Percentiles rank a stretch among this genome's conserved stretches.
These are phyloP conservation scores for Cyclophora albipunctata DNA, from an alignment of 2,888 invertebrate genomes.

Conservation along the genomic window DNA sequence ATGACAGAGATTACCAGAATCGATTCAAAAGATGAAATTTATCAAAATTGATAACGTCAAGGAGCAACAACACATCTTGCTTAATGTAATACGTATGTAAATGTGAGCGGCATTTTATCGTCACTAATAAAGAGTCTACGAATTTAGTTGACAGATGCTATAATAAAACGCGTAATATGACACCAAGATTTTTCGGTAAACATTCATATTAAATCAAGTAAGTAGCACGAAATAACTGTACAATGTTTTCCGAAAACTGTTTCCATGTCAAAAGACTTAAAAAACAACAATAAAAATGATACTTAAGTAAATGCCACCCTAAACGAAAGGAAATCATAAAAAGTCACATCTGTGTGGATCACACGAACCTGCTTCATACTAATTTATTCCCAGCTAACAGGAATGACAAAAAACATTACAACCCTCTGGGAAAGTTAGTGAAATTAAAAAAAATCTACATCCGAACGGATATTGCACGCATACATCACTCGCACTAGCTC, in stretches of 20 bases:
- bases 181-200: constrained; percentile 19
- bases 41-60: constrained; percentile 7
- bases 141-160: constrained; percentile 31
- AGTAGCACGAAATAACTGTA: not conserved
- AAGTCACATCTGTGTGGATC: constrained; percentile 50
- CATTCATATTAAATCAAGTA: constrained; percentile 2
- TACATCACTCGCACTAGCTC: constrained; percentile 36
- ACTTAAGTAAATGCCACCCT: not conserved
- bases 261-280: too few relatives aligned
- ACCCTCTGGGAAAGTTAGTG: constrained; percentile 45
- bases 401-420: constrained; percentile 44
- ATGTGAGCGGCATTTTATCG: constrained; percentile 34
- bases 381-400: constrained; percentile 51
- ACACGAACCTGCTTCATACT: constrained; percentile 30
- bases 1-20: too few relatives aligned
- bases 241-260: too few relatives aligned
- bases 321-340: constrained; percentile 41
- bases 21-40: too few relatives aligned
- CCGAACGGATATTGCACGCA: constrained; percentile 38
- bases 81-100: constrained; percentile 36
- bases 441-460: constrained; percentile 42
- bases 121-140: constrained; percentile 28
- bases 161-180: constrained; percentile 20
- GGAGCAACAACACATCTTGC: constrained; percentile 29
- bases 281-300: not conserved